A percentile compares a stretch with the other conserved stretches of the same genome.
phyloP scores from a whole-genome alignment of 2,888 invertebrate species.

The Tachina grossa region DNA sequence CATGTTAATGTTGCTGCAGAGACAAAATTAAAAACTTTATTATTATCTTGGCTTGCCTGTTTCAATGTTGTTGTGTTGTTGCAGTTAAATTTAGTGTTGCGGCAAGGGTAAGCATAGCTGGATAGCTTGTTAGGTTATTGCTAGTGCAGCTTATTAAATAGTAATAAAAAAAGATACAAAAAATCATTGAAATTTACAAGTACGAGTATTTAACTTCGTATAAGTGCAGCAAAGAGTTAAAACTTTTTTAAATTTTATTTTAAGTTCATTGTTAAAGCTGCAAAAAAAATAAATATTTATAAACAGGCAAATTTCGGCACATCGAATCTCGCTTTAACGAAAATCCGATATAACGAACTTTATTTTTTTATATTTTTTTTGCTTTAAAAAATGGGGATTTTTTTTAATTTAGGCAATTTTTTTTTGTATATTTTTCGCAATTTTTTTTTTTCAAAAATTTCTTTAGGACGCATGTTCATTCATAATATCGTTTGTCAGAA shows the following conservation, averaged over 20 bases:
- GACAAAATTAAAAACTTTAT: conserved; percentile 62
- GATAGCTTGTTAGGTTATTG: neutral
- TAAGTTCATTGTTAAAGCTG: conserved; percentile 59
- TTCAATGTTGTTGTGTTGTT: conserved; percentile 4
- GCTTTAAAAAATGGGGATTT: too few species aligned
- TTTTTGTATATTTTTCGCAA: too few species aligned
- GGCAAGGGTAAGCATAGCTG: neutral
- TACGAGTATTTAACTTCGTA: conserved; percentile 34
- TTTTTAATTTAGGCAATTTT: too few species aligned
- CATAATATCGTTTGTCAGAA: too few species aligned
- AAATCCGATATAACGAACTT: too few species aligned
- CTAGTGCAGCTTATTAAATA: conserved; percentile 41
- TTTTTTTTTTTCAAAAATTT: too few species aligned
- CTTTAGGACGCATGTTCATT: too few species aligned
- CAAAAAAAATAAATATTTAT: neutral
- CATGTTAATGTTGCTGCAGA: conserved; percentile 44
- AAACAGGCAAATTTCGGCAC: neutral
- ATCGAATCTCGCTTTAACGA: too few species aligned
- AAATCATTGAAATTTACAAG: conserved; percentile 4
- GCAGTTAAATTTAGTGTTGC: conserved; percentile 11
- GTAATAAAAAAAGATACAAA: conserved; percentile 36
- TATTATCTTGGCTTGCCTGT: conserved; percentile 53
- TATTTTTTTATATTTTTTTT: too few species aligned
- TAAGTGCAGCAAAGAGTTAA: conserved; percentile 16
- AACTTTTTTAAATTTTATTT: conserved; percentile 28